Percentiles rank a stretch among this genome's conserved stretches.
phyloP scores from a whole-genome alignment of 2,888 invertebrate genomes.

The Phrixothrix hirtus region DNA sequence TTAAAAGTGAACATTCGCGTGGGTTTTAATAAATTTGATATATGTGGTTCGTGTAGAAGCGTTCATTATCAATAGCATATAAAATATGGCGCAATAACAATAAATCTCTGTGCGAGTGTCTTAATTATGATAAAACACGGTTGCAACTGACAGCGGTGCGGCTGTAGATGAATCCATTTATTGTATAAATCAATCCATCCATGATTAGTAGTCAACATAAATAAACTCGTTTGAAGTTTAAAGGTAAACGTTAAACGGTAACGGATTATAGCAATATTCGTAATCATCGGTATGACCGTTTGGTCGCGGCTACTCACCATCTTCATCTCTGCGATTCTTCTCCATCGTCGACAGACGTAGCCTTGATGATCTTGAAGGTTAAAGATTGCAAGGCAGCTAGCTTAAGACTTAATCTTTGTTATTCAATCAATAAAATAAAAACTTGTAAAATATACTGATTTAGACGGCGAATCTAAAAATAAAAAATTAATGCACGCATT shows the following conservation, averaged over 20 bases:
- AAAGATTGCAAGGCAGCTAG: conserved; percentile 43
- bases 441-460: neutral
- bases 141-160: conserved; percentile 22
- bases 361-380: conserved; percentile 47
- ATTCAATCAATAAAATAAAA: neutral
- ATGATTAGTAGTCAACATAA: conserved; percentile 27
- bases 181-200: conserved; percentile 28
- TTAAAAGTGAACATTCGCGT: conserved; percentile 19
- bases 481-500: too few relatives aligned
- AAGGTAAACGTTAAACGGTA: conserved; percentile 26
- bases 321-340: conserved; percentile 11
- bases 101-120: conserved; percentile 33
- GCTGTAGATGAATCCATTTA: conserved; percentile 25
- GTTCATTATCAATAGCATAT: conserved; percentile 37
- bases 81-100: conserved; percentile 35
- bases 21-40: conserved; percentile 27
- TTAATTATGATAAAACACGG: conserved; percentile 29
- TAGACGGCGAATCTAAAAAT: too few relatives aligned
- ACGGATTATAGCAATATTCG: conserved; percentile 21
- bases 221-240: conserved; percentile 27
- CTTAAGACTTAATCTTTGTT: neutral
- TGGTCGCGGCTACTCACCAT: conserved; percentile 13
- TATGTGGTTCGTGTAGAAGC: conserved; percentile 19
- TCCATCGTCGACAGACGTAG: conserved; percentile 28
- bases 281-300: conserved; percentile 16